Evolutionary conservation across 2,888 invertebrate species (phyloP).

Genomic region (Thereva unica): DNA sequence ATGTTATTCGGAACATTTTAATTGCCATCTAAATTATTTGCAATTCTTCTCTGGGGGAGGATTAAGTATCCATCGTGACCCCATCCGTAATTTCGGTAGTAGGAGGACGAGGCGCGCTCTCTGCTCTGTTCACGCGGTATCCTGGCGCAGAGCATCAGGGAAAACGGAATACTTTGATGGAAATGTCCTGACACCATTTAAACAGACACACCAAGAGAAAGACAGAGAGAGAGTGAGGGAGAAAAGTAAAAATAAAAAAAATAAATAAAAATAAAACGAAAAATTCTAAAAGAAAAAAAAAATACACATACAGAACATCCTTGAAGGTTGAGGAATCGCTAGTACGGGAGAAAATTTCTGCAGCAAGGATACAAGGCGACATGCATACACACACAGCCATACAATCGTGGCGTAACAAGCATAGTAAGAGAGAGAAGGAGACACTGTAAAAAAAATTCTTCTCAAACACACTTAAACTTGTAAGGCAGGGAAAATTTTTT

Average conservation of each 20-base stretch:
- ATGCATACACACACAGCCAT: too few species aligned
- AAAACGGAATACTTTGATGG: constrained; percentile 32
- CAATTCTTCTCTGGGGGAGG: constrained; percentile 40
- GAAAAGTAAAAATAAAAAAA: constrained; percentile 15
- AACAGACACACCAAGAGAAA: constrained; percentile 4
- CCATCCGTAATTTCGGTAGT: neutral
- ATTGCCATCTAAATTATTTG: constrained; percentile 43
- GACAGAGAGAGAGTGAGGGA: constrained; percentile 12
- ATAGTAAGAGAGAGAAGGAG: too few species aligned
- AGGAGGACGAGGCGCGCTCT: too few species aligned
- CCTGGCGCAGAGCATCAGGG: neutral
- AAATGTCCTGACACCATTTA: constrained; percentile 36
- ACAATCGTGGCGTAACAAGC: too few species aligned
- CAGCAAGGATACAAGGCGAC: too few species aligned
- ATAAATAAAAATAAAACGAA: neutral
- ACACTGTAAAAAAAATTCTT: too few species aligned
- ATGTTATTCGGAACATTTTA: constrained; percentile 42
- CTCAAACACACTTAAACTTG: constrained; percentile 1
- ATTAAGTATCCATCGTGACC: constrained; percentile 40
- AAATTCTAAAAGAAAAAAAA: neutral
- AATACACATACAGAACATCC: too few species aligned
- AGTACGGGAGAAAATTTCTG: too few species aligned
- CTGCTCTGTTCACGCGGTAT: too few species aligned
- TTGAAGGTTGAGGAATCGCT: too few species aligned
- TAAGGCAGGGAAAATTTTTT: constrained; percentile 27